These are phyloP conservation scores for Oncorhynchus mykiss DNA, from an alignment of 2,113 vertebrate genomes.

Conservation along the genomic window DNA sequence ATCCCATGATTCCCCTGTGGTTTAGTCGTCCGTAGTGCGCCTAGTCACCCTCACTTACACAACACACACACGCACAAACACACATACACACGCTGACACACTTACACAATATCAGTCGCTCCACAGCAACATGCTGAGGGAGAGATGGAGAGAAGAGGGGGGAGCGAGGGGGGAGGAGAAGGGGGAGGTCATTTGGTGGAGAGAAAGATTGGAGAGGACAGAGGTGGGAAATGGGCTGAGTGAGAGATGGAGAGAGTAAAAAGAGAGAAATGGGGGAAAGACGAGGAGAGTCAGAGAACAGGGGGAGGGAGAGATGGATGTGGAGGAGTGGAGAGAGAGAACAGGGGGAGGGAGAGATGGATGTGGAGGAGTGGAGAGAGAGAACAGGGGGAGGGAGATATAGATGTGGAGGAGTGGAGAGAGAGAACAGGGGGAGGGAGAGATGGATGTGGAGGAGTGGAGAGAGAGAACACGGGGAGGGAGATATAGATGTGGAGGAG, in stretches of 20 bases:
- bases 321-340: background rate
- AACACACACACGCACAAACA: background rate
- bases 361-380: too few relatives aligned
- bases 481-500: slow-evolving; percentile 15
- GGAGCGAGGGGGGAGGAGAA: background rate
- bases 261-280: background rate
- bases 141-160: background rate
- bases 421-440: background rate
- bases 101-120: too few relatives aligned
- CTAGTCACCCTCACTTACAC: background rate
- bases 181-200: too few relatives aligned
- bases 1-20: too few relatives aligned
- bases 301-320: slow-evolving; percentile 23
- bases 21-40: too few relatives aligned
- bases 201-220: too few relatives aligned
- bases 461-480: too few relatives aligned
- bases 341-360: background rate
- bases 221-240: too few relatives aligned
- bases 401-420: background rate
- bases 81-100: background rate
- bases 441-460: too few relatives aligned
- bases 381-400: background rate
- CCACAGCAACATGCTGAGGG: background rate
- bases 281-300: background rate
- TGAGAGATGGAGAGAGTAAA: background rate